Percentiles rank a stretch among this genome's conserved stretches.
Conservation (phyloP, 2,113 vertebrate genomes). For the Microtus oregoni region DNA sequence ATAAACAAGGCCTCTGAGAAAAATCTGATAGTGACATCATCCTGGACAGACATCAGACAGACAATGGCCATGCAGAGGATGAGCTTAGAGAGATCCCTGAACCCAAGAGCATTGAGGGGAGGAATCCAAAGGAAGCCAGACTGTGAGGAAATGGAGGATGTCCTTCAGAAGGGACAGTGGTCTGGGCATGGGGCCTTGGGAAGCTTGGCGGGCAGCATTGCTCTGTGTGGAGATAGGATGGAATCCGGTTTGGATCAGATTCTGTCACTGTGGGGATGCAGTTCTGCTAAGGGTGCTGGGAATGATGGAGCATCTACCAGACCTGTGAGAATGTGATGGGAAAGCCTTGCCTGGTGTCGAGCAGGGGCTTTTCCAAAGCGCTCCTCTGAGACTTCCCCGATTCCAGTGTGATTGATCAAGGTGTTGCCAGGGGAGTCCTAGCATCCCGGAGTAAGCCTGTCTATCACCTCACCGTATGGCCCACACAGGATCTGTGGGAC, state of each 20-base stretch:
- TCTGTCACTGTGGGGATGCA: fast-evolving
- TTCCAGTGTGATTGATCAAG: fast-evolving
- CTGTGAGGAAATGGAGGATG: neutral
- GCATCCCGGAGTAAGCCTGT: neutral
- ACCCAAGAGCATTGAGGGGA: neutral
- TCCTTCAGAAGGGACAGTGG: neutral
- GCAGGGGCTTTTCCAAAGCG: fast-evolving
- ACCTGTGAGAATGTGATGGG: fast-evolving
- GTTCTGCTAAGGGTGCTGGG: neutral
- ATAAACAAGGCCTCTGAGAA: fast-evolving
- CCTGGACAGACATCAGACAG: neutral
- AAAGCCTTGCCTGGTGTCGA: neutral
- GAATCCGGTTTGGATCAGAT: fast-evolving
- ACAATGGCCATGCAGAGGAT: neutral
- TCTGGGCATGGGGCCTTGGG: neutral
- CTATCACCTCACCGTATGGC: neutral
- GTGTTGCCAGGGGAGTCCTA: neutral
- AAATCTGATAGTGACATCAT: fast-evolving
- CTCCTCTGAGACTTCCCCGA: neutral
- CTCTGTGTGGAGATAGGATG: too few species aligned
- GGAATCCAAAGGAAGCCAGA: neutral
- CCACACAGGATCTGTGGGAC: neutral
- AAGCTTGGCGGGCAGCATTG: fast-evolving
- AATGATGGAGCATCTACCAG: neutral
- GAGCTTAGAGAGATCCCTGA: neutral